Percentiles rank a stretch among this genome's conserved stretches.
Conservation (phyloP, 2,888 invertebrate species). For the Cryptus armator region DNA sequence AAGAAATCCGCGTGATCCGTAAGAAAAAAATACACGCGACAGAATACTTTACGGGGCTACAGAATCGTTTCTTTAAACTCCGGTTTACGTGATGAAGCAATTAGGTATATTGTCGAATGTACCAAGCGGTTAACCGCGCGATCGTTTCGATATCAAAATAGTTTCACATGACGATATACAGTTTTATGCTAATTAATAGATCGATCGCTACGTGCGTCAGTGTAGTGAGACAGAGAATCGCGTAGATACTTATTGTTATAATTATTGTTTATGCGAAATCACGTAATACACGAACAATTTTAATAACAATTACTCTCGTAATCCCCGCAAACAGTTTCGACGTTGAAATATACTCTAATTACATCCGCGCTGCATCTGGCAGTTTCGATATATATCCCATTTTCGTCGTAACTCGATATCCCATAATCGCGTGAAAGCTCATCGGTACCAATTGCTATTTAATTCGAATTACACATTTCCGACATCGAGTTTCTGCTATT, state of each 20-base stretch:
- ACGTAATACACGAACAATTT: conserved; percentile 7
- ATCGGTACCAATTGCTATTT: conserved; percentile 31
- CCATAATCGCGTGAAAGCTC: conserved; percentile 2
- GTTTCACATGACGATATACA: background rate
- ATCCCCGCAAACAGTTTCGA: background rate
- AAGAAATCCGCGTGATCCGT: no score
- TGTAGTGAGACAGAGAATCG: background rate
- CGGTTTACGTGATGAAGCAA: no score
- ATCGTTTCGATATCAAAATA: background rate
- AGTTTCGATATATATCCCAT: conserved; percentile 10
- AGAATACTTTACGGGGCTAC: no score
- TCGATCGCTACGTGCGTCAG: background rate
- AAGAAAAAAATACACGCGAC: no score
- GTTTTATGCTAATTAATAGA: background rate
- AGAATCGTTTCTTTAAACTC: no score
- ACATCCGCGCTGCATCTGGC: background rate
- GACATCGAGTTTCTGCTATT: conserved; percentile 11
- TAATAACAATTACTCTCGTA: conserved; percentile 2
- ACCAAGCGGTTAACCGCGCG: background rate
- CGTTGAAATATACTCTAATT: conserved; percentile 14
- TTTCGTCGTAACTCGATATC: background rate
- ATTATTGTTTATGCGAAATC: background rate
- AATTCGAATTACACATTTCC: conserved; percentile 33
- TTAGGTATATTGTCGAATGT: no score
- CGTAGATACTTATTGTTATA: background rate